Evolutionary conservation across 1,140 invertebrate species (phyloP), one percentile per base, ranked within the genome.

Genomic region (Drosophila sproati): DNA sequence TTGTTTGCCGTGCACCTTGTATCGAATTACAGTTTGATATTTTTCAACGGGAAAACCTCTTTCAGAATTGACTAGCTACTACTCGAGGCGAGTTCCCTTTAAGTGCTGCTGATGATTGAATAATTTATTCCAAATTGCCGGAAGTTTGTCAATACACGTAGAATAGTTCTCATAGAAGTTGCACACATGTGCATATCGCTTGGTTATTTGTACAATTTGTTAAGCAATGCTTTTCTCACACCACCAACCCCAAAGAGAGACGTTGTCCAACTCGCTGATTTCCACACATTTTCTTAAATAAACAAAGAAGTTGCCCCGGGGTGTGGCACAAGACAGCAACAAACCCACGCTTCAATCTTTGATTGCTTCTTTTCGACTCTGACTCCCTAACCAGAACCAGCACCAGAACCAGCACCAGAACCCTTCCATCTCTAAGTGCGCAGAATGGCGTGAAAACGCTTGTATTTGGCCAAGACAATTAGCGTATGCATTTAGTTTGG

Each of bases 371-470:
- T 64, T 67, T 57, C 12, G 32, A 77, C 60, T 54, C 8, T 41
- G 51, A 56, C 54, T 29, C 54, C 47, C 67, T 59, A 68, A 56
- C 71, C 4, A 39, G 37, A 28, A 34, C 8, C 3, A 35, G 60
- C 63, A 56, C 52, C 4, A 12, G 34, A 28, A 28, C 12, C 10
- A 35, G 43, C 48, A 63, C 50, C 39, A 39, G 28, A 10, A n/a
- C 10, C n/a, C 50, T 45, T 7, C 39, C 66, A 35, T 51, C 47
- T 43, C 47, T 43, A 82, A 82, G 67, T 88, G 83, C 85, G 62
- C 77, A 80, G 85, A 89, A 88, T 83, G 83, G 83, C 85, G 83
- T 88, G 83, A 88, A 88, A 88, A 88, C 83, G 83, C 83, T 88
- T 89, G 83, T 88, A 88, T 63, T 88, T 89, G 75, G 83, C 85